Conservation (phyloP, 2,113 vertebrate genomes). For the Prunella himalayana region DNA sequence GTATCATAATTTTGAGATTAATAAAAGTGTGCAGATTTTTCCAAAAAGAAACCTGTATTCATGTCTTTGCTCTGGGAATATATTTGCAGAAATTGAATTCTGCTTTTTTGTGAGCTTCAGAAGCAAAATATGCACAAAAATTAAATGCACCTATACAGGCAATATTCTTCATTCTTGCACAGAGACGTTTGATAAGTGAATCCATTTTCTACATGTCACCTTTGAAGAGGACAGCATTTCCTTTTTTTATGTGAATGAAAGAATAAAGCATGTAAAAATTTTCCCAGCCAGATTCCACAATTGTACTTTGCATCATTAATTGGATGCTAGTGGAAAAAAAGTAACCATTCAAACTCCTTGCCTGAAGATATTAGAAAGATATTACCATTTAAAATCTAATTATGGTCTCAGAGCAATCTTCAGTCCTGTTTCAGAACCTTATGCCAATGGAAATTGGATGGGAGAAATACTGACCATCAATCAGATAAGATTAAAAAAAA, state of each 20-base stretch:
- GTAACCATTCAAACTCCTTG: neutral
- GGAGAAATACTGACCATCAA: neutral
- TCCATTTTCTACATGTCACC: neutral
- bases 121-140: neutral
- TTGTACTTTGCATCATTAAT: neutral
- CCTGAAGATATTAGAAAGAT: neutral
- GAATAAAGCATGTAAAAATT: neutral
- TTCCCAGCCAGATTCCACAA: neutral
- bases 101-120: neutral
- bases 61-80: neutral
- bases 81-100: neutral
- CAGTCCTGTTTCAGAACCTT: neutral
- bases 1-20: neutral
- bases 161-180: neutral
- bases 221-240: neutral
- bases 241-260: neutral
- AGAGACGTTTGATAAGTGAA: neutral
- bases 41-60: neutral
- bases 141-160: neutral
- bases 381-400: neutral
- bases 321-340: neutral
- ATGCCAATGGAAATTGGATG: neutral
- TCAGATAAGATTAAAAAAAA: neutral
- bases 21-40: neutral
- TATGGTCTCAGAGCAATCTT: neutral